Conservation (phyloP, 2,113 vertebrate species). For the Camelus bactrianus region DNA sequence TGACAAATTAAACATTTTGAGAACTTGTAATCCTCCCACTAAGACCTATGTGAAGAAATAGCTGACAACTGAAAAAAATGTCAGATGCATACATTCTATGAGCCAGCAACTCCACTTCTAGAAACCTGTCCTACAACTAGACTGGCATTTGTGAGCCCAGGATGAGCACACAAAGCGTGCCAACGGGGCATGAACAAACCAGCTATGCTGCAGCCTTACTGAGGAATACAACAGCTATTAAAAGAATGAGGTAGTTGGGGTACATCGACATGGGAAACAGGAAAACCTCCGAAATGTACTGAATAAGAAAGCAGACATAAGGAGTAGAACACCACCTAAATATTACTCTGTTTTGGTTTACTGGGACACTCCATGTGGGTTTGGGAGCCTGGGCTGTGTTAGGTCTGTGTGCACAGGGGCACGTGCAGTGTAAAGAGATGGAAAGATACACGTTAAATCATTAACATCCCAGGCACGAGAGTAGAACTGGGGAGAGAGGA, state of each 20-base stretch:
- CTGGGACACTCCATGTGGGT: not conserved
- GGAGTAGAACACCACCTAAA: not conserved
- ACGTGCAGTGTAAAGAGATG: not conserved
- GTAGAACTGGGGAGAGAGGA: not conserved
- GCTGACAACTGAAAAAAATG: not conserved
- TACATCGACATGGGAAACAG: not conserved
- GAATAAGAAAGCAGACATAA: not conserved
- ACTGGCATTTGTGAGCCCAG: not conserved
- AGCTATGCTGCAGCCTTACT: not conserved
- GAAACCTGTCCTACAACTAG: conserved; percentile 22
- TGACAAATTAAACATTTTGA: conserved; percentile 48
- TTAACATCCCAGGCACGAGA: not conserved
- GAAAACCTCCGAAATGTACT: not conserved
- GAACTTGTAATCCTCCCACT: not conserved
- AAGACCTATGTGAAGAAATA: conserved; percentile 39
- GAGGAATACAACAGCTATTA: not conserved
- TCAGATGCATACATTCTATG: not conserved
- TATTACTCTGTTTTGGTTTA: not conserved
- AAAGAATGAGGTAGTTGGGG: not conserved
- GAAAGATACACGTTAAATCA: not conserved
- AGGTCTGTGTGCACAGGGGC: not conserved
- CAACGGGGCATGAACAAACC: not conserved
- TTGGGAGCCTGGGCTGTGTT: not conserved
- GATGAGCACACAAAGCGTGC: not conserved
- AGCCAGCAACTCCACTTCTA: conserved; percentile 29